phyloP scores from a whole-genome alignment of 2,888 invertebrate species.

The Scaptomyza reducta region DNA sequence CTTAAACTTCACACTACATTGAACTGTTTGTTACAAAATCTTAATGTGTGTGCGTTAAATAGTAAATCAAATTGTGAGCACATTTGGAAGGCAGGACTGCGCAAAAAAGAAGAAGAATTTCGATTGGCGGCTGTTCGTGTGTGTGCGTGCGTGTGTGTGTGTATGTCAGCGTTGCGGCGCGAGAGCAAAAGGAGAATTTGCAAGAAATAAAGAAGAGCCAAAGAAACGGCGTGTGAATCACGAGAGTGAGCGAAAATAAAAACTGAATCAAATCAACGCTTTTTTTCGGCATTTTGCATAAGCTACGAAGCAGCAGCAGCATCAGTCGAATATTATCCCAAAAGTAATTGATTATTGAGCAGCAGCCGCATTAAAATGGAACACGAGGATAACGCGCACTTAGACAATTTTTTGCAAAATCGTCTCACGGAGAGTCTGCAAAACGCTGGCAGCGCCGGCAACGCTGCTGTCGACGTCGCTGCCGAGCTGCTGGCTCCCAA shows the following conservation, averaged over 20 bases:
- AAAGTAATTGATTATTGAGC: conserved; percentile 46
- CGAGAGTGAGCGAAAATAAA: conserved; percentile 42
- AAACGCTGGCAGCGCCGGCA: conserved; percentile 67
- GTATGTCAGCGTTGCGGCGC: conserved; percentile 60
- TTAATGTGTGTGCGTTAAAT: conserved; percentile 44
- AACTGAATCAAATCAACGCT: conserved; percentile 50
- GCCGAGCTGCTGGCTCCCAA: conserved; percentile 72
- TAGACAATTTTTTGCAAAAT: conserved; percentile 78
- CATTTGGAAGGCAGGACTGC: conserved; percentile 56
- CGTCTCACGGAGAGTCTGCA: conserved; percentile 78
- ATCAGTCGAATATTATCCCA: conserved; percentile 9
- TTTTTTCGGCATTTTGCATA: conserved; percentile 43
- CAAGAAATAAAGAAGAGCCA: conserved; percentile 55
- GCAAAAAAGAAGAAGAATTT: conserved; percentile 55
- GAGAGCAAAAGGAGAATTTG: conserved; percentile 69
- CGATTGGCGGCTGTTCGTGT: conserved; percentile 61
- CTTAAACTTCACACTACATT: conserved; percentile 39
- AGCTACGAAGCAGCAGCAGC: conserved; percentile 26
- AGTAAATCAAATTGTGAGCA: conserved; percentile 39
- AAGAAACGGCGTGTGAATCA: conserved; percentile 72
- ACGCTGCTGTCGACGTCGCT: conserved; percentile 53
- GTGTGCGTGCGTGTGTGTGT: conserved; percentile 51
- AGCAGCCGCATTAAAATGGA: conserved; percentile 69
- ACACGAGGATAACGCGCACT: conserved; percentile 80
- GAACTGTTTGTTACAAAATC: conserved; percentile 46